phyloP scores from a whole-genome alignment of 2,888 invertebrate genomes.

The Trachelus troglodyta region DNA sequence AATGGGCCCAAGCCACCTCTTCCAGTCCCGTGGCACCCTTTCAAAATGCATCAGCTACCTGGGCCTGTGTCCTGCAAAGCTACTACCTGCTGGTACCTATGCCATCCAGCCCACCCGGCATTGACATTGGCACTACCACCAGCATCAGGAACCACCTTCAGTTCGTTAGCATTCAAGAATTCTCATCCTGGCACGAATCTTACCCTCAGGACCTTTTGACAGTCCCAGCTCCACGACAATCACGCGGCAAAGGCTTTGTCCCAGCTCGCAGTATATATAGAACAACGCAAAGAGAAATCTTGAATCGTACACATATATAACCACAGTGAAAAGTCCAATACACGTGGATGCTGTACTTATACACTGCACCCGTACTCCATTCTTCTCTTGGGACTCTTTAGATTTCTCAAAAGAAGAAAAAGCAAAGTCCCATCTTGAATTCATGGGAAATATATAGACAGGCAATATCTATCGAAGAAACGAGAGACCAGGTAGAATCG shows the following conservation, averaged over 20 bases:
- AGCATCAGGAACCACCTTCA: slow-evolving; percentile 4
- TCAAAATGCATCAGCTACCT: slow-evolving; percentile 12
- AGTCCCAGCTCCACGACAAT: neutral
- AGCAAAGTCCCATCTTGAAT: neutral
- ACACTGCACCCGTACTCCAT: neutral
- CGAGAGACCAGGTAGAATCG: neutral
- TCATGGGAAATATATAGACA: neutral
- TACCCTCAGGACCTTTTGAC: neutral
- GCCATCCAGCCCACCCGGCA: slow-evolving; percentile 6
- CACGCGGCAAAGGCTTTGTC: neutral
- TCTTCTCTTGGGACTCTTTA: neutral
- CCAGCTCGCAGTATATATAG: neutral
- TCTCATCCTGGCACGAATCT: slow-evolving; percentile 5
- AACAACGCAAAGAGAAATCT: neutral
- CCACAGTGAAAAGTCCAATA: neutral
- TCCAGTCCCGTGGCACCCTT: slow-evolving; percentile 12
- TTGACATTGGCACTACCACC: slow-evolving; percentile 13
- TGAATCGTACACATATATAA: neutral
- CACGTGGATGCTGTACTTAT: neutral
- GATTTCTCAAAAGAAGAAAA: neutral
- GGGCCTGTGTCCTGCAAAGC: neutral
- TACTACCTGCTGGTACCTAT: slow-evolving; percentile 15
- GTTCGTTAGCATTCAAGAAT: slow-evolving; percentile 22
- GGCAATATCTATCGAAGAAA: neutral
- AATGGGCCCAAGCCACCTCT: slow-evolving; percentile 13